Evolutionary conservation across 2,888 invertebrate species (phyloP), one percentile per base, ranked within the genome.

Genomic region (Margaritifera margaritifera): DNA sequence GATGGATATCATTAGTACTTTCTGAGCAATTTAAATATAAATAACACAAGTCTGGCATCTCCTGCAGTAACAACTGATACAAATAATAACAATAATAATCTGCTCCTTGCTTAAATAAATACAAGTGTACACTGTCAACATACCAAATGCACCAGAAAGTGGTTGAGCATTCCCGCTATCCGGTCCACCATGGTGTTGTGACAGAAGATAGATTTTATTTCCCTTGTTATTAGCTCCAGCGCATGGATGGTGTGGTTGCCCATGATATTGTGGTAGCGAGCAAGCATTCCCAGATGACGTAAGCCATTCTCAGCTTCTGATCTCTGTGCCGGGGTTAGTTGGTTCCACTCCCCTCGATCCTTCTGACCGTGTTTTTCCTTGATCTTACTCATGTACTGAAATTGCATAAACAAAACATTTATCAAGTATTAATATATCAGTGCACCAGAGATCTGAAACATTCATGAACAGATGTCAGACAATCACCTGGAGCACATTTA

Each of bases 101-200:
- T 15, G n/a, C 8, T 42, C 42, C 2, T 15, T 42, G 42, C 15
- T 42, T 42, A 6, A 31, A 31, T 20, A 22, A 25, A 25, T 42
- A 31, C 27, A 31, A 31, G 31, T 27, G 8, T 8, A 42, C 42
- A 42, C 8, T 42, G 15, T 42, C 42, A 42, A 78, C 85, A 80
- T 72, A 90, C 97, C 72, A 98, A 91, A 89, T 96, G 94, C 61
- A 94, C 90, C 51, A 98, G 90, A 89, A 98, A 96, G 90, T 98
- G 97, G 91, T 98, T 98, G 68, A 98, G 92, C 98, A 98, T 98
- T 18, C 95, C 94, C 0, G 97, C 96, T 71, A 98, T 94, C 50
- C 98, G 92, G 87, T 98, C 97, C 1, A 97, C 96, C 92, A 98
- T 94, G 11, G 96, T 95, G 56, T 94, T 93, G 88, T 97, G 96